phyloP scores from a whole-genome alignment of 2,113 vertebrate genomes.

The Oophaga pumilio region DNA sequence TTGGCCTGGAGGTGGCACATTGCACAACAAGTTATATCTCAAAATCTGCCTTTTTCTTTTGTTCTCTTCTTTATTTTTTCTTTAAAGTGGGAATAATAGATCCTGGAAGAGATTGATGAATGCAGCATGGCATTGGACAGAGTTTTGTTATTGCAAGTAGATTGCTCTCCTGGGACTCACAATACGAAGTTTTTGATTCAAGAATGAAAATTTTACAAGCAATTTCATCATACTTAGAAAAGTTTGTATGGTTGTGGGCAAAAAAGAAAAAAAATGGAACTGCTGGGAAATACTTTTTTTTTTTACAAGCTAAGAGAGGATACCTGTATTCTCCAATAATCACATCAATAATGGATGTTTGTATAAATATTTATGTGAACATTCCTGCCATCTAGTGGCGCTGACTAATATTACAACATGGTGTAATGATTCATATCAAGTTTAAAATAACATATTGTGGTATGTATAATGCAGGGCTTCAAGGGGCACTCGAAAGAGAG shows the following conservation, averaged over 20 bases:
- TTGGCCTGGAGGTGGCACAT: neutral
- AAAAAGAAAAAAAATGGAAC: neutral
- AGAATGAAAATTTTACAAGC: conserved; percentile 6
- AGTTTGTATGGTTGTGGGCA: neutral
- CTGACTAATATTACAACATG: neutral
- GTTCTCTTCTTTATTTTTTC: neutral
- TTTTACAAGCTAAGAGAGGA: neutral
- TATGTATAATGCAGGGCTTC: too few species aligned
- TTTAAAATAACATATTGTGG: too few species aligned
- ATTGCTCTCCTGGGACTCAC: neutral
- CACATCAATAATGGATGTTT: neutral
- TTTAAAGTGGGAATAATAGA: neutral
- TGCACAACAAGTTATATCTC: neutral
- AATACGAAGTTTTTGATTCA: neutral
- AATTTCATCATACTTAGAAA: neutral
- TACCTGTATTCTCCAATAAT: neutral
- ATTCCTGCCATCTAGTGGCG: conserved; percentile 10
- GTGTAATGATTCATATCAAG: neutral
- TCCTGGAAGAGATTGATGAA: conserved; percentile 1
- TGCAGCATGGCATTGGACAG: neutral
- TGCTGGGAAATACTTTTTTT: neutral
- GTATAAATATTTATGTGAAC: neutral
- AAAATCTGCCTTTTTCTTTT: neutral
- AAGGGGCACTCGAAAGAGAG: too few species aligned
- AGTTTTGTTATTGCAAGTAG: neutral